Percentiles rank a stretch among this genome's conserved stretches.
These are phyloP conservation scores for Knipowitschia caucasica DNA, from an alignment of 2,797 vertebrate species.

Conservation along the genomic window DNA sequence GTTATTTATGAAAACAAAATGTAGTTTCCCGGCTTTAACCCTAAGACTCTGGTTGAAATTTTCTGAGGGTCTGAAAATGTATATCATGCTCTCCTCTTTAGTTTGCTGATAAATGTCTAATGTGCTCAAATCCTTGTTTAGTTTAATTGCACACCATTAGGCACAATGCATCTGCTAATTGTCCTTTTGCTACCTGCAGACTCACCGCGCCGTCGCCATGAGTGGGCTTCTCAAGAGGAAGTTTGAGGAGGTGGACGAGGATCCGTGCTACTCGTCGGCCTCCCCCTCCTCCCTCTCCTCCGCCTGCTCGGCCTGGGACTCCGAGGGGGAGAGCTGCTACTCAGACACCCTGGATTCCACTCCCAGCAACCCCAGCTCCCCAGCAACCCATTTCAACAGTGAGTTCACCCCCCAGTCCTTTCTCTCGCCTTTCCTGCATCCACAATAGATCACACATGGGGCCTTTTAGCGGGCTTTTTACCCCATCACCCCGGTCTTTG, in stretches of 20 bases:
- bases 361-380: slow-evolving; percentile 78
- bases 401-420: slow-evolving; percentile 65
- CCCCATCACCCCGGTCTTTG: slow-evolving; percentile 40
- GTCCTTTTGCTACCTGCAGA: slow-evolving; percentile 54
- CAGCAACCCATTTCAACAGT: slow-evolving; percentile 80
- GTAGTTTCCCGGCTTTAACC: no score
- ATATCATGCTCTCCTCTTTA: not conserved
- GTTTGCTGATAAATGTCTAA: not conserved
- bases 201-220: slow-evolving; percentile 79
- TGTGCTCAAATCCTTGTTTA: not conserved
- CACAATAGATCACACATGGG: slow-evolving; percentile 26
- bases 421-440: not conserved
- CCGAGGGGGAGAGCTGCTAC: slow-evolving; percentile 84
- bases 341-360: slow-evolving; percentile 80
- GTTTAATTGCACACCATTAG: not conserved
- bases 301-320: slow-evolving; percentile 86
- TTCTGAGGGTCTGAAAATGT: not conserved
- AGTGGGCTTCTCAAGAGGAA: slow-evolving; percentile 94
- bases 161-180: slow-evolving; percentile 28
- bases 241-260: slow-evolving; percentile 91
- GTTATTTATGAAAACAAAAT: no score
- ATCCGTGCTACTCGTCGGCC: slow-evolving; percentile 84
- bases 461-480: slow-evolving; percentile 29
- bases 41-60: no score
- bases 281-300: slow-evolving; percentile 81